Percentiles rank a stretch among this genome's conserved stretches.
Evolutionary conservation across 2,113 vertebrate genomes (phyloP).

Genomic region (Pterophyllum scalare): DNA sequence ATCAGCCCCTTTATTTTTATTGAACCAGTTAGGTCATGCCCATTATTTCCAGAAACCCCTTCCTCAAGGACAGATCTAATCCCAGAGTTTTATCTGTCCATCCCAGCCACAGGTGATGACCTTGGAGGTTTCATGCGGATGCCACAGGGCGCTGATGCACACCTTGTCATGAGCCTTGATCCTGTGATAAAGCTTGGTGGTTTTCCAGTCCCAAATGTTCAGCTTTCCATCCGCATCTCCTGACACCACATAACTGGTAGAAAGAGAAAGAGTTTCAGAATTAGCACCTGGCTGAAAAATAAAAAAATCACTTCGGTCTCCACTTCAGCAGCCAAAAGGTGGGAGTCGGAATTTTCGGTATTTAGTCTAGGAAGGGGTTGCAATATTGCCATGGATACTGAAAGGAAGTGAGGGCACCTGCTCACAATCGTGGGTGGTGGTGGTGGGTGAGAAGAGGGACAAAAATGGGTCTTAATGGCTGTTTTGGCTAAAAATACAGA

Average conservation of each 20-base stretch:
- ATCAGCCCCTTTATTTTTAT: background rate
- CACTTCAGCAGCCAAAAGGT: conserved; percentile 50
- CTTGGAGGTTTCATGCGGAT: conserved; percentile 98
- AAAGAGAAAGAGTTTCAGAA: background rate
- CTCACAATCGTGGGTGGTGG: conserved; percentile 15
- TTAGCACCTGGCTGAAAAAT: conserved; percentile 32
- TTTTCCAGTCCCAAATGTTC: conserved; percentile 99
- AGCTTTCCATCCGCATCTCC: conserved; percentile 98
- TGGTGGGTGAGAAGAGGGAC: background rate
- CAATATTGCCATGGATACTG: conserved; percentile 57
- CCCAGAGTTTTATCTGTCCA: conserved; percentile 97
- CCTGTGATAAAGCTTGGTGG: conserved; percentile 97
- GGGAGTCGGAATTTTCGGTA: conserved; percentile 26
- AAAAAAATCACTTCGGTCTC: conserved; percentile 2
- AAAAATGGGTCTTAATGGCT: conserved; percentile 15
- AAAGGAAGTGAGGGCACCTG: conserved; percentile 34
- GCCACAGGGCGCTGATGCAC: conserved; percentile 97
- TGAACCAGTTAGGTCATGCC: conserved; percentile 7
- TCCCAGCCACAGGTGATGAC: conserved; percentile 99
- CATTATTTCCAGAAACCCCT: background rate
- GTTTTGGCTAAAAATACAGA: conserved; percentile 44
- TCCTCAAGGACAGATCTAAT: conserved; percentile 71
- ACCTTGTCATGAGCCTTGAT: conserved; percentile 99
- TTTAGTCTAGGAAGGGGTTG: conserved; percentile 16
- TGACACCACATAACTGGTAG: conserved; percentile 94